These are phyloP conservation scores for Myotis lucifugus DNA, from an alignment of 2,113 vertebrate species.

Conservation along the genomic window DNA sequence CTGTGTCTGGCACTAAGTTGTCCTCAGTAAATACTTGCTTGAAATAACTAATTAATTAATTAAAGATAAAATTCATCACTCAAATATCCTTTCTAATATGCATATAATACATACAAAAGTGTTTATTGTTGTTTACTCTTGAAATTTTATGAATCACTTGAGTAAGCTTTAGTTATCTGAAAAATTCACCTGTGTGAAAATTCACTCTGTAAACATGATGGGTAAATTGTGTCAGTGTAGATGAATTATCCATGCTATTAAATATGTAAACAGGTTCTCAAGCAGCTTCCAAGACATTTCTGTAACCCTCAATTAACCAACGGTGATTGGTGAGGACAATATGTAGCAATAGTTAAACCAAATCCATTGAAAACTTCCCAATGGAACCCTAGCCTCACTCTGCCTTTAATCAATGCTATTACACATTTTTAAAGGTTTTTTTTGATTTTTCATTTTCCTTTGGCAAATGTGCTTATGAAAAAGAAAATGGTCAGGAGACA, in stretches of 20 bases:
- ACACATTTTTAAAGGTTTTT: not conserved
- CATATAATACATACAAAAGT: not conserved
- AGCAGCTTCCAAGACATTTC: not conserved
- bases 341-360: not conserved
- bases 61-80: constrained; percentile 18
- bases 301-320: not conserved
- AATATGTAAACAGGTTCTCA: constrained; percentile 22
- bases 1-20: not conserved
- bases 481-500: not conserved
- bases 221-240: not conserved
- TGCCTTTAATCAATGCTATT: not conserved
- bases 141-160: not conserved
- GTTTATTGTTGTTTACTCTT: constrained; percentile 12
- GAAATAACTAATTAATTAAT: not conserved
- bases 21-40: not conserved
- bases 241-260: constrained; percentile 50
- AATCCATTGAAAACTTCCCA: not conserved
- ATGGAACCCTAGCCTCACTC: not conserved
- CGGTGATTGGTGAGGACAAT: not conserved
- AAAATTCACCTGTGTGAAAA: constrained; percentile 12
- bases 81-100: not conserved
- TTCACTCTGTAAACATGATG: not conserved
- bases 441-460: not conserved
- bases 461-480: not conserved
- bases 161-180: not conserved